These are phyloP conservation scores for Odontocerum albicorne DNA, from an alignment of 2,888 invertebrate genomes.

Conservation along the genomic window DNA sequence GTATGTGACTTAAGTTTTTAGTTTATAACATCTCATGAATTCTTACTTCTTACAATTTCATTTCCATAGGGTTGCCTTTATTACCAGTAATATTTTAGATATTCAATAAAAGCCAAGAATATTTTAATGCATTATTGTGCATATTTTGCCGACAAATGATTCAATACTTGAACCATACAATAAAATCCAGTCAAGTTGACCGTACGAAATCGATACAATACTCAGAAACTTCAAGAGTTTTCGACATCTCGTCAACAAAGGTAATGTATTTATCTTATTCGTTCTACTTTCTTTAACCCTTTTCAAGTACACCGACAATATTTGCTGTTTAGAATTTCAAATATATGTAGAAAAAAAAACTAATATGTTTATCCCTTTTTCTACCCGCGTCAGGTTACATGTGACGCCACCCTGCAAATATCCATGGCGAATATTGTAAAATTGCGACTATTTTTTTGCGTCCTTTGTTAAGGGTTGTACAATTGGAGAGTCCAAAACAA, in stretches of 20 bases:
- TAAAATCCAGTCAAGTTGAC: conserved; percentile 1
- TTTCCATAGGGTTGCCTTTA: not conserved
- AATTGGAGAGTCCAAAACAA: too few species aligned
- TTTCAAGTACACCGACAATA: conserved; percentile 26
- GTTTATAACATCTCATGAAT: not conserved
- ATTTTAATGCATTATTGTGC: not conserved
- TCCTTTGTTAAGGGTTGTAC: too few species aligned
- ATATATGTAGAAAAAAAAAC: conserved; percentile 8
- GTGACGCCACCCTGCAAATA: conserved; percentile 27
- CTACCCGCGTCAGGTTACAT: conserved; percentile 13
- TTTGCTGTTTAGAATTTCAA: conserved; percentile 16
- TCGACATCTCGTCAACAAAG: conserved; percentile 18
- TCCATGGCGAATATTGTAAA: too few species aligned
- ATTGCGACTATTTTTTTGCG: too few species aligned
- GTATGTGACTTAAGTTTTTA: not conserved
- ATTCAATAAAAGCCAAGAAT: not conserved
- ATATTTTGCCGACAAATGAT: not conserved
- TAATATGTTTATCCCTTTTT: conserved; percentile 22
- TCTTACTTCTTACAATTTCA: too few species aligned
- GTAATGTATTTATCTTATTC: conserved; percentile 35
- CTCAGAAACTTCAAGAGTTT: conserved; percentile 3
- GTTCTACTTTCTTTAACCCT: conserved; percentile 32
- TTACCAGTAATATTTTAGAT: not conserved
- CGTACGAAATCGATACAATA: conserved; percentile 19
- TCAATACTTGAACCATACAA: not conserved